Conservation (phyloP, 2,888 invertebrate species). For the Philereme vetulata region DNA sequence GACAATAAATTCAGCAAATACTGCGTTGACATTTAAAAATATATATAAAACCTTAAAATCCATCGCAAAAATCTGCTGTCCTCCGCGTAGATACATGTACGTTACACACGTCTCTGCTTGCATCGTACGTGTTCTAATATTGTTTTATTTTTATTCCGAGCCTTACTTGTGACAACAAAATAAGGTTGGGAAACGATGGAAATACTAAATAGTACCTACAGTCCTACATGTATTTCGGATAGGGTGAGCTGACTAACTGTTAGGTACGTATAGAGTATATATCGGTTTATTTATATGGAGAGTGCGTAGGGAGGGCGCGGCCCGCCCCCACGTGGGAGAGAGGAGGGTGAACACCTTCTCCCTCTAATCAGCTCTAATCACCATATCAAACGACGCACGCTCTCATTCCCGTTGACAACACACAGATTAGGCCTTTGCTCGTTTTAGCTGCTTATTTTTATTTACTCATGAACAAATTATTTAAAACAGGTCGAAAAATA, state of each 20-base stretch:
- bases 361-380: slow-evolving; percentile 83
- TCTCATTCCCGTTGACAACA: slow-evolving; percentile 79
- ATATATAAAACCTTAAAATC: slow-evolving; percentile 10
- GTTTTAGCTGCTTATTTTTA: slow-evolving; percentile 50
- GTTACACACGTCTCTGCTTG: slow-evolving; percentile 33
- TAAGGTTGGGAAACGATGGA: slow-evolving; percentile 46
- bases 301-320: slow-evolving; percentile 71
- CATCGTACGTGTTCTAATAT: slow-evolving; percentile 38
- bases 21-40: slow-evolving; percentile 1
- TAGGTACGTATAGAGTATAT: slow-evolving; percentile 67
- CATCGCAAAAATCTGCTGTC: slow-evolving; percentile 31
- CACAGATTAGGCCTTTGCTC: slow-evolving; percentile 67
- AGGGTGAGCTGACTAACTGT: slow-evolving; percentile 56
- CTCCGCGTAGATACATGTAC: slow-evolving; percentile 20
- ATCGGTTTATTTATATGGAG: slow-evolving; percentile 81
- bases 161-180: slow-evolving; percentile 24
- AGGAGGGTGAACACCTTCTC: slow-evolving; percentile 50
- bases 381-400: slow-evolving; percentile 83
- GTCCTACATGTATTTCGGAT: slow-evolving; percentile 48
- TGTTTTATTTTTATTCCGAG: slow-evolving; percentile 35
- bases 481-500: too few relatives aligned
- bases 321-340: slow-evolving; percentile 47
- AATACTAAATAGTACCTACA: slow-evolving; percentile 45
- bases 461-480: slow-evolving; percentile 24
- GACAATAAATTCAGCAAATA: too few relatives aligned